Conservation (phyloP, 2,888 invertebrate genomes). For the Platycnemis pennipes region DNA sequence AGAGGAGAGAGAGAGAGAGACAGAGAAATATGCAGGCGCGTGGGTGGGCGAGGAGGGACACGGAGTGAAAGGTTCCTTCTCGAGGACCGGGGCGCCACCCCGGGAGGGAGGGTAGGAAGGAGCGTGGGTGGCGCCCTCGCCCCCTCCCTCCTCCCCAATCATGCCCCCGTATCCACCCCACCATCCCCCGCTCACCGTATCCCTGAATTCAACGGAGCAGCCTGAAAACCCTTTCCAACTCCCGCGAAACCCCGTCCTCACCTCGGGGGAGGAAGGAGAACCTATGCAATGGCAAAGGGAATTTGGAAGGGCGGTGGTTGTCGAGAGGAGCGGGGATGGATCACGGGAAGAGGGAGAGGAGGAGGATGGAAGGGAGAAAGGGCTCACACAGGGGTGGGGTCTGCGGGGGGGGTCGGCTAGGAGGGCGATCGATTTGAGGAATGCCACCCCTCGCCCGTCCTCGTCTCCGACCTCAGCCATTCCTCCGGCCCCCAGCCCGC, state of each 20-base stretch:
- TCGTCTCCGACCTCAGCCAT: background rate
- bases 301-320: background rate
- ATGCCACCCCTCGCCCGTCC: background rate
- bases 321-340: background rate
- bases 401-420: background rate
- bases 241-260: background rate
- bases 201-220: background rate
- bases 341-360: background rate
- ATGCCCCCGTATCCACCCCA: background rate
- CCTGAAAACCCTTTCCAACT: background rate
- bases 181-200: background rate
- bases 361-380: background rate
- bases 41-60: background rate
- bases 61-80: conserved; percentile 14
- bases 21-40: too few species aligned
- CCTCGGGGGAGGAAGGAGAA: background rate
- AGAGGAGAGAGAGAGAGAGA: background rate
- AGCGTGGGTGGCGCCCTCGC: background rate
- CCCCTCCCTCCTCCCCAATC: background rate
- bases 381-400: background rate
- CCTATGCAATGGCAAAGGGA: background rate
- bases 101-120: background rate
- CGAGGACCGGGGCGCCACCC: background rate
- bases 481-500: background rate
- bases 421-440: conserved; percentile 23